Evolutionary conservation across 1,140 invertebrate species (phyloP).

Genomic region (Tribolium castaneum): DNA sequence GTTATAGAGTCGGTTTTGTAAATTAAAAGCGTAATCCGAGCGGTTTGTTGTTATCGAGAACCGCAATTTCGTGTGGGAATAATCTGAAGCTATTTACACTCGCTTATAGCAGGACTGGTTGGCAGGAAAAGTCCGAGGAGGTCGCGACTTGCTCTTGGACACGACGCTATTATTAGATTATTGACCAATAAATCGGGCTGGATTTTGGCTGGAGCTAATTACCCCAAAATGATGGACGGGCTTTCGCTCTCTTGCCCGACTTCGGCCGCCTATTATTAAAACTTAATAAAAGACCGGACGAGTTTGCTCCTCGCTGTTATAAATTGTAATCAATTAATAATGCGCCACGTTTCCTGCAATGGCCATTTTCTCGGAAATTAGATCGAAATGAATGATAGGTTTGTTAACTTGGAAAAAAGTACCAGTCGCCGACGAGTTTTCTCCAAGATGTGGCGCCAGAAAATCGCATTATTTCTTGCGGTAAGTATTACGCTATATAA

Average conservation of each 20-base stretch:
- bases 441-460: neutral
- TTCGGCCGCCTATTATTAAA: conserved; percentile 13
- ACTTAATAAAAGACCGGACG: conserved; percentile 28
- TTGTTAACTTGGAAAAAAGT: conserved; percentile 9
- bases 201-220: conserved; percentile 29
- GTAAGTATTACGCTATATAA: neutral
- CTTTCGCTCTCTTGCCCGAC: conserved; percentile 5
- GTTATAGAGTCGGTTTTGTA: neutral
- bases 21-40: conserved; percentile 20
- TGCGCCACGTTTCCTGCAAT: neutral
- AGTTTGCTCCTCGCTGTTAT: conserved; percentile 11
- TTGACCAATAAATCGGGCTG: conserved; percentile 28
- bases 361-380: neutral
- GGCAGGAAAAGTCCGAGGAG: conserved; percentile 12
- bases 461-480: neutral
- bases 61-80: conserved; percentile 30
- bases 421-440: conserved; percentile 2
- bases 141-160: conserved; percentile 9
- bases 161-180: conserved; percentile 25
- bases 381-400: neutral
- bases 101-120: conserved; percentile 11
- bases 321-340: conserved; percentile 28
- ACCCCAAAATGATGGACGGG: conserved; percentile 6
- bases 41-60: conserved; percentile 19
- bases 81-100: conserved; percentile 10